Evolutionary conservation across 2,113 vertebrate genomes (phyloP).

Genomic region (Mesitornis unicolor): DNA sequence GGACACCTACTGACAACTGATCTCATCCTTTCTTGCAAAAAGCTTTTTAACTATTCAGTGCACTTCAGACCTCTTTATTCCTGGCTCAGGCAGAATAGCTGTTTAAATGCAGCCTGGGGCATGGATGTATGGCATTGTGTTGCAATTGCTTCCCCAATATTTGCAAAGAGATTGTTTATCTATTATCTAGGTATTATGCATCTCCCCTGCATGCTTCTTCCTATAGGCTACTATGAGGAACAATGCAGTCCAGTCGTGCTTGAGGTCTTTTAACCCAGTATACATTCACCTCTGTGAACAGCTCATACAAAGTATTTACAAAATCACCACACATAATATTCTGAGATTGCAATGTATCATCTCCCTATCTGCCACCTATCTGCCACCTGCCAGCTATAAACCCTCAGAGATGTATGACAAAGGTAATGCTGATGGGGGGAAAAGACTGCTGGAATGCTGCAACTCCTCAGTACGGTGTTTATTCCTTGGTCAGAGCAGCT

Average conservation of each 20-base stretch:
- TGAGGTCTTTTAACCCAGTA: neutral
- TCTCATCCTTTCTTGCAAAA: neutral
- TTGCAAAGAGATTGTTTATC: conserved; percentile 30
- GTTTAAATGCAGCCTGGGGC: neutral
- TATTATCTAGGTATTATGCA: neutral
- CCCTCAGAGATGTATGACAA: neutral
- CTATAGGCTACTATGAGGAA: neutral
- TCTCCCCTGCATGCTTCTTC: neutral
- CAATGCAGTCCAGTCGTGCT: neutral
- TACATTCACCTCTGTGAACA: neutral
- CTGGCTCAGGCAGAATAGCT: neutral
- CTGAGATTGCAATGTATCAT: neutral
- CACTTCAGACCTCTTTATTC: conserved; percentile 10
- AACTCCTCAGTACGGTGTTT: neutral
- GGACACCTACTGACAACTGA: conserved; percentile 6
- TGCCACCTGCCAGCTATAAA: neutral
- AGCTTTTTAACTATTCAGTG: neutral
- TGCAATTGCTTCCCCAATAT: conserved; percentile 8
- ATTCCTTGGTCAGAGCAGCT: neutral
- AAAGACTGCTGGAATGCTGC: neutral
- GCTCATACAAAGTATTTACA: neutral
- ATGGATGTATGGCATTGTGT: neutral
- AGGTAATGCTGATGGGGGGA: neutral
- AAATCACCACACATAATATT: neutral
- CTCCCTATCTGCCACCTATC: neutral